Evolutionary conservation across 1,140 invertebrate genomes (phyloP), one percentile per base, ranked within the genome.

Genomic region (Nephila pilipes): DNA sequence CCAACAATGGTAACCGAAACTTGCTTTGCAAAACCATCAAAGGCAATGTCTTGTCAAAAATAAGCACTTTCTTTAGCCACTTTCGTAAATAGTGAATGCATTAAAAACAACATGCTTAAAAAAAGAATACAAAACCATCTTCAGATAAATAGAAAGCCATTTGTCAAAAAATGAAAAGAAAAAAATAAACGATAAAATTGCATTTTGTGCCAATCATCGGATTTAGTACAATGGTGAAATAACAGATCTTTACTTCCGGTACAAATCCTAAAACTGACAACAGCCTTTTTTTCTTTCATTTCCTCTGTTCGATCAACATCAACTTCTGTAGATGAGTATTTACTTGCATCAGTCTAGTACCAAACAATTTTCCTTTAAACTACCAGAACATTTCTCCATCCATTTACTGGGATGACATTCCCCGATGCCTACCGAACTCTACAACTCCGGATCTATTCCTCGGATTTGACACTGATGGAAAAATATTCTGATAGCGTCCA

Each of bases 401-500:
- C 32, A 18, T 29, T 75, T 36, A 18, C 25, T 32, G 29, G 8
- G 29, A 25, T 75, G 69, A 75, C 69, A 75, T 75, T 75, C 29
- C 20, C 16, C 3, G 29, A 29, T n/a, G 69, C 29, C 18, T 29
- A 18, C 69, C 18, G 58, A 16, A 25, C 63, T 65, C 63, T 65
- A n/a, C 63, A n/a, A 25, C n/a, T 65, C 63, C 25, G n/a, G 63
- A 65, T 65, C 63, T 25, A 65, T 65, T 65, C 63, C 22, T 16
- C 3, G 69, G 12, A 18, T 75, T 75, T 75, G 69, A 75, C 69
- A 36, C 69, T 75, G 69, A 75, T 75, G 69, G 69, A 75, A 75
- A 75, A 75, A 75, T 75, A 75, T 75, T 75, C 69, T 75, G 69
- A 75, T 75, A 75, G 32, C 32, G 29, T 75, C 69, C 69, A 75